These are phyloP conservation scores for Paragorgia papillata DNA, from an alignment of 92 coral and sea anemone genomes.

Conservation along the genomic window DNA sequence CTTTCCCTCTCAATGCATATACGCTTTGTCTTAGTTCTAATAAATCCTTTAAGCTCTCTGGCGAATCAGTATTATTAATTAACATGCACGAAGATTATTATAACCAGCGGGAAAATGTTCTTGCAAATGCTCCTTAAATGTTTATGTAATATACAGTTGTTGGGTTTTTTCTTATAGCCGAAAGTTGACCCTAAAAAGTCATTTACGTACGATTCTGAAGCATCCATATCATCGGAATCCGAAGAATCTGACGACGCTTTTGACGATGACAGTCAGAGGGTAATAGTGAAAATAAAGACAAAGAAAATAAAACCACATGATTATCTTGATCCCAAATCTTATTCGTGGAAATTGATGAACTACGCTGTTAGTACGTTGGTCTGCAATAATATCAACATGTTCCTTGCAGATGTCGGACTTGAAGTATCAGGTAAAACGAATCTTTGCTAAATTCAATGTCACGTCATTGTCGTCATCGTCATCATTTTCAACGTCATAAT, in stretches of 20 bases:
- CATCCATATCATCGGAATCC: conserved; percentile 67
- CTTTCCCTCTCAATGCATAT: no score
- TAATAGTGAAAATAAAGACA: conserved; percentile 49
- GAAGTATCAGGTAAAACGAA: conserved; percentile 76
- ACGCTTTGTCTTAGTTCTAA: no score
- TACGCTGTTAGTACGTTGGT: conserved; percentile 84
- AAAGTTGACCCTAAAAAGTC: conserved; percentile 15
- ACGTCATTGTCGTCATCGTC: background rate
- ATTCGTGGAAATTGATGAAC: conserved; percentile 91
- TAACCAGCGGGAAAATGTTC: no score
- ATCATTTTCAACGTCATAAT: background rate
- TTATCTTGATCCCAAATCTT: conserved; percentile 84
- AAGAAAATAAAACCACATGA: conserved; percentile 75
- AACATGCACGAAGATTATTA: no score
- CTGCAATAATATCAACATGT: conserved; percentile 68
- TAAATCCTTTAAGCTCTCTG: no score
- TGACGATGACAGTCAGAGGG: conserved; percentile 67
- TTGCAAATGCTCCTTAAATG: no score
- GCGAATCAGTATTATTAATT: no score
- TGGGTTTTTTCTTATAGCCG: background rate
- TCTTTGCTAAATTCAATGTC: background rate
- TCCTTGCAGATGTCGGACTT: conserved; percentile 88
- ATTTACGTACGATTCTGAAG: conserved; percentile 71
- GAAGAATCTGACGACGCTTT: conserved; percentile 67
- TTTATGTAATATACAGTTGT: no score